A percentile compares a stretch with the other conserved stretches of the same genome.
Evolutionary conservation across 1,140 invertebrate species (phyloP).

Genomic region (Aphelenchoides avenae): DNA sequence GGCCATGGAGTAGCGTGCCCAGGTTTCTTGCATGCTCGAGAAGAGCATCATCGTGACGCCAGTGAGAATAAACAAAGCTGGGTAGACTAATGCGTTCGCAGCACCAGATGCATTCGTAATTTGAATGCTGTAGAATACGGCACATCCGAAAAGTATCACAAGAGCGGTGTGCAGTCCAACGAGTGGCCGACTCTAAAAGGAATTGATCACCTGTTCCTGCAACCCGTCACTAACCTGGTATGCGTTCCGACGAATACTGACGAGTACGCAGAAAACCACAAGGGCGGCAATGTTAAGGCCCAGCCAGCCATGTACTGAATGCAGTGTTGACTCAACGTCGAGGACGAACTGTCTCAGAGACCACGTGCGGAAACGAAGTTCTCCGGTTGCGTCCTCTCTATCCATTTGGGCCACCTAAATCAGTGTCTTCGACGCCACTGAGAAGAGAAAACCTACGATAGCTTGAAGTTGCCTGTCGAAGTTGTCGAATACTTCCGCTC

Average conservation of each 20-base stretch:
- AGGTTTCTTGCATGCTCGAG: slow-evolving; percentile 11
- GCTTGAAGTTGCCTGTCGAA: slow-evolving; percentile 12
- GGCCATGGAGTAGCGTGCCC: slow-evolving; percentile 22
- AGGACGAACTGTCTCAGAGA: slow-evolving; percentile 8
- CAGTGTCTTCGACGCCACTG: neutral
- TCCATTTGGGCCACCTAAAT: slow-evolving; percentile 21
- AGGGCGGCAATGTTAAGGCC: slow-evolving; percentile 9
- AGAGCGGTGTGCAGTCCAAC: slow-evolving; percentile 25
- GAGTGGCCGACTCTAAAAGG: slow-evolving; percentile 21
- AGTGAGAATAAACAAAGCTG: slow-evolving; percentile 18
- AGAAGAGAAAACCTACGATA: slow-evolving; percentile 12
- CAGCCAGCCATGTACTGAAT: neutral
- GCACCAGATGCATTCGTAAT: slow-evolving; percentile 11
- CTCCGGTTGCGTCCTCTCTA: slow-evolving; percentile 5
- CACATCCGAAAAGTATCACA: slow-evolving; percentile 9
- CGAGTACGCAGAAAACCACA: slow-evolving; percentile 20
- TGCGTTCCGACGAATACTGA: slow-evolving; percentile 12
- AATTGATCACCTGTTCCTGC: neutral
- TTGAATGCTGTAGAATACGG: slow-evolving; percentile 16
- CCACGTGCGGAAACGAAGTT: slow-evolving; percentile 15
- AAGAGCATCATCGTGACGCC: slow-evolving; percentile 11
- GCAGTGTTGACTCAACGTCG: slow-evolving; percentile 12
- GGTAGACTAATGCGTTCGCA: slow-evolving; percentile 17
- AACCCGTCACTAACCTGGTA: slow-evolving; percentile 7
- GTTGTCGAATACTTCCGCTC: slow-evolving; percentile 10